phyloP scores from a whole-genome alignment of 1,140 invertebrate species.

The Fopius arisanus region DNA sequence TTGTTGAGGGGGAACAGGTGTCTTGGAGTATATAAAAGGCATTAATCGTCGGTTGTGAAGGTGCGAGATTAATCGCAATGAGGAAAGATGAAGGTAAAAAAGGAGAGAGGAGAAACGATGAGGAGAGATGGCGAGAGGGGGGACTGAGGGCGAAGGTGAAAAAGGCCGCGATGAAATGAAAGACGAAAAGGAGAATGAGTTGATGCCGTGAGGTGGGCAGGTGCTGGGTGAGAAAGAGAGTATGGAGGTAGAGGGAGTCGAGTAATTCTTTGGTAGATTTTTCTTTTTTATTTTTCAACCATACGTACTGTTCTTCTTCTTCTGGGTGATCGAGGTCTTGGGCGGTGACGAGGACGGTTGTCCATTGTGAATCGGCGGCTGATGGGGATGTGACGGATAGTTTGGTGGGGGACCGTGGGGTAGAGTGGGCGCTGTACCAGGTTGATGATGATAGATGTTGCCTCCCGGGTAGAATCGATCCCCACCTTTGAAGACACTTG shows the following conservation, averaged over 20 bases:
- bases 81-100: background rate
- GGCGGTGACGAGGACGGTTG: constrained; percentile 57
- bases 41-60: constrained; percentile 26
- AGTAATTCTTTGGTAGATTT: constrained; percentile 3
- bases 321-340: constrained; percentile 61
- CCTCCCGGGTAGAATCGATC: constrained; percentile 58
- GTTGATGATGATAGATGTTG: constrained; percentile 60
- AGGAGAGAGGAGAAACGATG: constrained; percentile 1
- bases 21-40: constrained; percentile 21
- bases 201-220: constrained; percentile 14
- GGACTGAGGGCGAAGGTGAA: constrained; percentile 24
- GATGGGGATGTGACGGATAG: constrained; percentile 57
- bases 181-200: constrained; percentile 19
- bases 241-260: background rate
- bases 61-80: constrained; percentile 15
- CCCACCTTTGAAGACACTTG: constrained; percentile 59
- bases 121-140: background rate
- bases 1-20: constrained; percentile 30
- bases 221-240: background rate
- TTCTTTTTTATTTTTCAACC: background rate
- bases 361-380: constrained; percentile 55
- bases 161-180: constrained; percentile 14
- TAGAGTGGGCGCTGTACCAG: constrained; percentile 65
- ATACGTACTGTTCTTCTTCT: constrained; percentile 65
- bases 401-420: constrained; percentile 62